phyloP scores from a whole-genome alignment of 2,113 vertebrate genomes.

The Neotoma lepida region DNA sequence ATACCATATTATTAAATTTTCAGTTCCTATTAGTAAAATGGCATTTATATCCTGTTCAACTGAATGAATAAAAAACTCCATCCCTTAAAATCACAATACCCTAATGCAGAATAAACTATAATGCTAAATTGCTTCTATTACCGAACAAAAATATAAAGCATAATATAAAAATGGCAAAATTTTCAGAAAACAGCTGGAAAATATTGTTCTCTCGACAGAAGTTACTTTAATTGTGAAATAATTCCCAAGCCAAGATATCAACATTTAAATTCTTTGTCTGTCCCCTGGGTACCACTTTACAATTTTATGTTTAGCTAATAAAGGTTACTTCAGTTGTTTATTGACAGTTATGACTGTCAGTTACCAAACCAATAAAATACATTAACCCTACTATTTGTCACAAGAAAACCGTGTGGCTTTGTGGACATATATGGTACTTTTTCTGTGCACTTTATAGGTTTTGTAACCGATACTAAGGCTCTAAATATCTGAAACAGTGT shows the following conservation, averaged over 20 bases:
- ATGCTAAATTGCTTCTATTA: slow-evolving; percentile 64
- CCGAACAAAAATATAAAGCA: slow-evolving; percentile 59
- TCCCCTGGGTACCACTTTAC: slow-evolving; percentile 63
- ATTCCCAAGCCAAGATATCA: slow-evolving; percentile 75
- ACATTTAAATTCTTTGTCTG: slow-evolving; percentile 71
- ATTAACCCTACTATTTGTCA: slow-evolving; percentile 77
- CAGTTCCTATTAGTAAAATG: slow-evolving; percentile 72
- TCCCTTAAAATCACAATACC: slow-evolving; percentile 51
- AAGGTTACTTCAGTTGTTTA: slow-evolving; percentile 74
- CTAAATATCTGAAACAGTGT: slow-evolving; percentile 78
- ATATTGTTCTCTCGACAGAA: slow-evolving; percentile 78
- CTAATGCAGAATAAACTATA: slow-evolving; percentile 53
- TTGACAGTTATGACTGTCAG: slow-evolving; percentile 71
- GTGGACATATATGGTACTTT: slow-evolving; percentile 63
- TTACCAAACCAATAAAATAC: slow-evolving; percentile 75
- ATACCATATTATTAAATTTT: slow-evolving; percentile 74
- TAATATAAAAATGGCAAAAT: slow-evolving; percentile 40
- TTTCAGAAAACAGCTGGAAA: slow-evolving; percentile 79
- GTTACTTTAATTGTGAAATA: slow-evolving; percentile 68
- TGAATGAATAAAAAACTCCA: slow-evolving; percentile 63
- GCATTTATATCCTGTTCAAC: slow-evolving; percentile 67
- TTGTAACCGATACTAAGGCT: slow-evolving; percentile 74
- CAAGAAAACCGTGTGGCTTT: slow-evolving; percentile 69
- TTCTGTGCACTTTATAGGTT: slow-evolving; percentile 70
- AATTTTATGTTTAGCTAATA: slow-evolving; percentile 58